Base-by-base conservation (phyloP, 1,140 invertebrate species). In the Drosophila leontia region DNA sequence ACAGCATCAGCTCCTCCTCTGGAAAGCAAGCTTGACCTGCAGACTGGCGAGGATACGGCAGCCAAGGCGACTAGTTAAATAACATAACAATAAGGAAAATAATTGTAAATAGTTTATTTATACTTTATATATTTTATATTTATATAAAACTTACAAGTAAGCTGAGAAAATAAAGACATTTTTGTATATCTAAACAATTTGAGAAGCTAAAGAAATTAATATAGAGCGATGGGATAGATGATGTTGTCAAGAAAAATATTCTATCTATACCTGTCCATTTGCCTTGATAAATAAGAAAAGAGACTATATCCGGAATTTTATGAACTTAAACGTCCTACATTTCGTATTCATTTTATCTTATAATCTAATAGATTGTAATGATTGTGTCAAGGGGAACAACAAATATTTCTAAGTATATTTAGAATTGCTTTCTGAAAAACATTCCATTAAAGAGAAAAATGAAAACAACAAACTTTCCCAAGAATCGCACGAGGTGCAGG, bases 1-100 rank as follows among this genome's bases (percentile, higher is more conserved):
- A 1, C 37, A 11, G 17, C 61, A 3, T 58, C 74, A 1, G 74
- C 74, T 53, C 72, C 74, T 53, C 45, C 61, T 13, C 12, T 76
- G 19, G 61, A 76, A 34, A 47, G 3, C 6, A 51, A 60, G n/a
- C 17, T 26, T 29, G 15, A 59, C 9, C 23, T 60, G n/a, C 53
- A 12, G 6, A 7, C 45, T 12, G 51, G 19, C 23, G n/a, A 60
- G 19, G 44, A 19, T 15, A 39, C 35, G 9, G 23, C 60, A 29
- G 17, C 15, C 12, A n/a, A 37, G 8, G 3, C 17, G 5, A 34
- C 17, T 39, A 55, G 23, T 55, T 67, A 34, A 15, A n/a, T n/a
- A 51, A 17, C 17, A 7, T 13, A 42, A 17, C 5, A n/a, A 6
- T 32, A 29, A 55, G n/a, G 0, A 17, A 39, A 11, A 7, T 17